Conservation (phyloP, 2,113 vertebrate genomes). For the Herpailurus yagouaroundi region DNA sequence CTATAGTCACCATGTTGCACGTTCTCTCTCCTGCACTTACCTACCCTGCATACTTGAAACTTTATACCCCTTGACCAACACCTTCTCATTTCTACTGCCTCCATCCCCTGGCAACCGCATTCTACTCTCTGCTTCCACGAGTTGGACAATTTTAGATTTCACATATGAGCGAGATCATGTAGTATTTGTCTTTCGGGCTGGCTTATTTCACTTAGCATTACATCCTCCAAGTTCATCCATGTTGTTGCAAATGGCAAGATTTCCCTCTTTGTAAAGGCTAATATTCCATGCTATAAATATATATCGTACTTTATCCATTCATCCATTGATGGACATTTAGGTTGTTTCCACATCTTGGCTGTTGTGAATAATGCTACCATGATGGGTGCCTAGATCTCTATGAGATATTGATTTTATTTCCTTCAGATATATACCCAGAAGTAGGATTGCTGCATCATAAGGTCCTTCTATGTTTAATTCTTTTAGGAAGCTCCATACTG, state of each 20-base stretch:
- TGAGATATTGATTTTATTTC: background rate
- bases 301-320: background rate
- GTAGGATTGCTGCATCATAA: background rate
- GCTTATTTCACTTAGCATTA: background rate
- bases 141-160: background rate
- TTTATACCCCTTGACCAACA: background rate
- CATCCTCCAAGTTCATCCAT: no score
- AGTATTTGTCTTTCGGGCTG: background rate
- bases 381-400: background rate
- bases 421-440: background rate
- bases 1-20: background rate
- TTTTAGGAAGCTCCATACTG: background rate
- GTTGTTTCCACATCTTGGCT: background rate
- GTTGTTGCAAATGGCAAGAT: background rate
- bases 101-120: background rate
- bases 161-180: no score
- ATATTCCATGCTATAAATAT: background rate
- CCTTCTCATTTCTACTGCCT: background rate
- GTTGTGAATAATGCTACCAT: background rate
- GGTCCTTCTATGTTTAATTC: background rate
- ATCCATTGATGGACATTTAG: background rate
- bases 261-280: background rate
- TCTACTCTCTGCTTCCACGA: background rate
- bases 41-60: background rate
- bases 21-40: fast-evolving